A percentile compares a stretch with the other conserved stretches of the same genome.
Conservation (phyloP, 1,140 invertebrate species). For the Hesperophylax magnus region DNA sequence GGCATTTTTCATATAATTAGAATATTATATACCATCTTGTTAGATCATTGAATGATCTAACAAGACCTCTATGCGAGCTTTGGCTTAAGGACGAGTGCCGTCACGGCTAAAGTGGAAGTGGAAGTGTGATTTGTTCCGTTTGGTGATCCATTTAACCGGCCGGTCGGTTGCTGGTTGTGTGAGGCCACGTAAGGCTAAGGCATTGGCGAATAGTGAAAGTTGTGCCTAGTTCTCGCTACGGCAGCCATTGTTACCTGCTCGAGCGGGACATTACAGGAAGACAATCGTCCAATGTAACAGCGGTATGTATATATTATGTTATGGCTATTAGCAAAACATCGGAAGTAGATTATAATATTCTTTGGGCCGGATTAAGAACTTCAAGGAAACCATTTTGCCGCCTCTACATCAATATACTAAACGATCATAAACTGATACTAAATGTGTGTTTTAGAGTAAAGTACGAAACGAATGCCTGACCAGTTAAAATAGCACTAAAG, state of each 20-base stretch:
- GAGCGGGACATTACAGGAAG: background rate
- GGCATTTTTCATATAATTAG: too few species aligned
- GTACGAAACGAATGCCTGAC: too few species aligned
- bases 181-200: conserved; percentile 4
- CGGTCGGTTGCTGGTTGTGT: background rate
- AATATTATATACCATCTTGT: too few species aligned
- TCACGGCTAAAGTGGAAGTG: background rate
- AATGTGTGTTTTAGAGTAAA: too few species aligned
- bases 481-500: too few species aligned
- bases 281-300: background rate
- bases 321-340: too few species aligned
- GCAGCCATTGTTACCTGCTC: conserved; percentile 2
- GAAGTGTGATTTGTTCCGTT: conserved; percentile 12
- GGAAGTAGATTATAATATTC: too few species aligned
- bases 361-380: too few species aligned
- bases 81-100: background rate
- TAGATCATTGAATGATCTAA: background rate
- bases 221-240: background rate
- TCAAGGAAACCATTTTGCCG: too few species aligned
- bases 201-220: conserved; percentile 32
- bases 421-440: too few species aligned
- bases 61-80: background rate
- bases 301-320: too few species aligned
- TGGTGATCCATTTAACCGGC: conserved; percentile 32
- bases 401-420: too few species aligned